phyloP scores from a whole-genome alignment of 2,797 vertebrate genomes.

The Gobionotothen gibberifrons region DNA sequence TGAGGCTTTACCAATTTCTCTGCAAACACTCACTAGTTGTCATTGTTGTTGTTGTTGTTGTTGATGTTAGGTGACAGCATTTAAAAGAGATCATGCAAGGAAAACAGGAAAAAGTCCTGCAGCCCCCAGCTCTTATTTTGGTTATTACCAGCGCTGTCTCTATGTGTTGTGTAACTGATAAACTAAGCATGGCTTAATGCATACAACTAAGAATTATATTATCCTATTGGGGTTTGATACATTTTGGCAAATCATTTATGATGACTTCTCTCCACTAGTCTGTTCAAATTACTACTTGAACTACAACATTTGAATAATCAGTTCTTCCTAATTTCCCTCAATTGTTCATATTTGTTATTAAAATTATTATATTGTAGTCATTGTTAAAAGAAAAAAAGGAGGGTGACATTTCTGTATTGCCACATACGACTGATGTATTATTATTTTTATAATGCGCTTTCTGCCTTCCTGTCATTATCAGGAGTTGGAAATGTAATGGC shows the following conservation, averaged over 20 bases:
- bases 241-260: not conserved
- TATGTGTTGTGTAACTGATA: constrained; percentile 21
- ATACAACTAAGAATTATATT: not conserved
- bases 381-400: too few species aligned
- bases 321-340: too few species aligned
- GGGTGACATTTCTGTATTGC: too few species aligned
- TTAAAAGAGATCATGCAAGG: constrained; percentile 1
- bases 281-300: not conserved
- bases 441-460: too few species aligned
- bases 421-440: too few species aligned
- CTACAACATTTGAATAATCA: too few species aligned
- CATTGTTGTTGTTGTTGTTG: not conserved
- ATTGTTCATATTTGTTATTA: too few species aligned
- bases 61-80: not conserved
- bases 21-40: not conserved
- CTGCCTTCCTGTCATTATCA: too few species aligned
- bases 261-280: not conserved
- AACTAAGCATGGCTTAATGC: not conserved
- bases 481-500: too few species aligned
- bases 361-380: too few species aligned
- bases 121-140: constrained; percentile 7
- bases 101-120: constrained; percentile 14
- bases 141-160: not conserved
- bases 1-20: not conserved
- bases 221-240: not conserved